Percentiles rank a stretch among this genome's conserved stretches.
Evolutionary conservation across 2,797 vertebrate species (phyloP).

Genomic region (Bovichtus variegatus): DNA sequence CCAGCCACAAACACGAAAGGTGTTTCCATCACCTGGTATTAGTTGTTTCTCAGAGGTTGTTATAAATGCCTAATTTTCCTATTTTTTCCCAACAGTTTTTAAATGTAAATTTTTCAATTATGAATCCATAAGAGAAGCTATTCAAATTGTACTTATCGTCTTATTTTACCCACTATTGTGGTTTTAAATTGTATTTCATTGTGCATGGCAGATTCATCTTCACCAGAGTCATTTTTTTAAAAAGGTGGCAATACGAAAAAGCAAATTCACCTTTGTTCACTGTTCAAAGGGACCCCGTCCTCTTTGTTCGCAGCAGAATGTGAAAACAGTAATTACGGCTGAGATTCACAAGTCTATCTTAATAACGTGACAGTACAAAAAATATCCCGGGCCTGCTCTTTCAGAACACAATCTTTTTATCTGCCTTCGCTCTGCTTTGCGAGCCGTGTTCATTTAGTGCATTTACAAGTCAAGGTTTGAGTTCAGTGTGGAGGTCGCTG

Average conservation of each 20-base stretch:
- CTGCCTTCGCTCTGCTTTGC: constrained; percentile 14
- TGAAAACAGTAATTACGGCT: constrained; percentile 56
- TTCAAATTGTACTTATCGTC: constrained; percentile 18
- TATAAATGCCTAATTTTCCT: not conserved
- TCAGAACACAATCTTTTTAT: constrained; percentile 38
- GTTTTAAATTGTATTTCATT: constrained; percentile 32
- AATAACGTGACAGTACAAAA: constrained; percentile 50
- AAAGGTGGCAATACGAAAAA: constrained; percentile 11
- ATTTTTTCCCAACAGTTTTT: not conserved
- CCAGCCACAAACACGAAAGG: not conserved
- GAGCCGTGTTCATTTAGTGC: constrained; percentile 8
- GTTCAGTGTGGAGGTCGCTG: constrained; percentile 8
- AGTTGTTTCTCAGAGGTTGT: constrained; percentile 2
- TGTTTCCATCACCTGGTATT: not conserved
- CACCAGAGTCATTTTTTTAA: constrained; percentile 31
- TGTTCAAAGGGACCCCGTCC: constrained; percentile 35
- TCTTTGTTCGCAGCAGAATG: constrained; percentile 55
- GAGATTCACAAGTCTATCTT: constrained; percentile 38
- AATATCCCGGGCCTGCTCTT: constrained; percentile 25
- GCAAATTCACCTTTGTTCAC: constrained; percentile 30
- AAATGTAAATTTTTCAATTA: constrained; percentile 25
- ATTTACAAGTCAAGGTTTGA: constrained; percentile 26
- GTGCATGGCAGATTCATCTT: constrained; percentile 34
- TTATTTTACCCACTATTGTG: constrained; percentile 14
- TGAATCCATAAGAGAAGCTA: constrained; percentile 9